These are phyloP conservation scores for Platyscapa corneri DNA, from an alignment of 1,140 invertebrate species.

Conservation along the genomic window DNA sequence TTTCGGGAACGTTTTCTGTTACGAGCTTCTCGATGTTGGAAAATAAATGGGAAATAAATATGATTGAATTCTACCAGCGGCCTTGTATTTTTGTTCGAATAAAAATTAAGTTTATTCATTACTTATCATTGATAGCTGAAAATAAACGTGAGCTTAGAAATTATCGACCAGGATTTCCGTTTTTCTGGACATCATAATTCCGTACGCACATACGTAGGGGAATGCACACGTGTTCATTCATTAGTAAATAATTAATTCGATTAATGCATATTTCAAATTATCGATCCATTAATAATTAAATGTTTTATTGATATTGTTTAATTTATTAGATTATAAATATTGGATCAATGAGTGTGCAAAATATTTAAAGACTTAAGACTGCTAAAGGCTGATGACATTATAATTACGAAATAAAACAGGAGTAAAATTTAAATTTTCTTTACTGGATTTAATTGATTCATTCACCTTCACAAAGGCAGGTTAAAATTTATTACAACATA, in stretches of 20 bases:
- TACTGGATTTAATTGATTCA: conserved; percentile 48
- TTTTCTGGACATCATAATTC: too few species aligned
- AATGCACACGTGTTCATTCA: too few species aligned
- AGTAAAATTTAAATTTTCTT: conserved; percentile 9
- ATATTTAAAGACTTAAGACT: background rate
- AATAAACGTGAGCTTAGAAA: background rate
- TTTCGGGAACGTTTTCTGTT: too few species aligned
- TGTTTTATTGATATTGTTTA: background rate
- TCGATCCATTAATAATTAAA: too few species aligned
- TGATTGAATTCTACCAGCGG: background rate
- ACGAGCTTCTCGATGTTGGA: background rate
- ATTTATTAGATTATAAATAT: background rate
- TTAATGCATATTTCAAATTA: background rate
- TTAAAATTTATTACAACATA: conserved; percentile 52
- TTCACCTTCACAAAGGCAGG: conserved; percentile 33
- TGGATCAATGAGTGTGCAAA: background rate
- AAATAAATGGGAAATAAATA: background rate
- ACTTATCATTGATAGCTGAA: background rate
- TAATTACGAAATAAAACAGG: conserved; percentile 4
- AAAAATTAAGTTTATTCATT: background rate
- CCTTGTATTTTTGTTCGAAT: background rate
- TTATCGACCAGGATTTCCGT: background rate
- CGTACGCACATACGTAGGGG: too few species aligned
- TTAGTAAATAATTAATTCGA: background rate
- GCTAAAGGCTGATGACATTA: background rate